phyloP scores from a whole-genome alignment of 2,113 vertebrate species.

The Polypterus bichir region DNA sequence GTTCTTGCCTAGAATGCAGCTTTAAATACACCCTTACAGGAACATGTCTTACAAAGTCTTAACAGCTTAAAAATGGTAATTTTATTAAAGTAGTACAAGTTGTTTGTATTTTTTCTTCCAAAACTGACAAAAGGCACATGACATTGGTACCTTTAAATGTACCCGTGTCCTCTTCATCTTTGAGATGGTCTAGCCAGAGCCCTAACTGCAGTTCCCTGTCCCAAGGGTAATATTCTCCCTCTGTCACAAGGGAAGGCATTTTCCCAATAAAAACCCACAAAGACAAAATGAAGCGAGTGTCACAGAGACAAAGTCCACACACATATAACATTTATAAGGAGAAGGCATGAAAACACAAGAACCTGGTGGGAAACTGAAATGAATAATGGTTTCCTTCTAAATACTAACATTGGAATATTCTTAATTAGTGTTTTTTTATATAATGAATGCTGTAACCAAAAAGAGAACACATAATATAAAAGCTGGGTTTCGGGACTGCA shows the following conservation, averaged over 20 bases:
- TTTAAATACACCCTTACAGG: no score
- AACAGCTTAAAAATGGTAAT: no score
- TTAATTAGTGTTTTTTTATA: no score
- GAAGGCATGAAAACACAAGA: conserved; percentile 6
- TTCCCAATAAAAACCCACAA: conserved; percentile 34
- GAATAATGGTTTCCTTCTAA: no score
- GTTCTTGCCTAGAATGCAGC: no score
- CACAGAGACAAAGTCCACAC: conserved; percentile 24
- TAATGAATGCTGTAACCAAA: no score
- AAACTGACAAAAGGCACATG: conserved; percentile 28
- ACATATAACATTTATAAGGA: conserved; percentile 14
- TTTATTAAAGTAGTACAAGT: no score
- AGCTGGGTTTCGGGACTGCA: no score
- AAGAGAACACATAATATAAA: no score
- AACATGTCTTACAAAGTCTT: no score
- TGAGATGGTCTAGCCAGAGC: conserved; percentile 72
- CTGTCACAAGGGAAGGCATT: conserved; percentile 73
- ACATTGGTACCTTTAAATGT: conserved; percentile 74
- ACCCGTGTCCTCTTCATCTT: conserved; percentile 78
- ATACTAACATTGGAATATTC: no score
- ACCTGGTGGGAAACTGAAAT: not conserved
- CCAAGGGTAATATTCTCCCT: conserved; percentile 88
- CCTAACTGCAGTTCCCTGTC: conserved; percentile 78
- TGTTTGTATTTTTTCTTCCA: no score
- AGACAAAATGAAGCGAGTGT: conserved; percentile 20